These are phyloP conservation scores for Atopsyche davidsoni DNA, from an alignment of 1,140 invertebrate genomes.

Conservation along the genomic window DNA sequence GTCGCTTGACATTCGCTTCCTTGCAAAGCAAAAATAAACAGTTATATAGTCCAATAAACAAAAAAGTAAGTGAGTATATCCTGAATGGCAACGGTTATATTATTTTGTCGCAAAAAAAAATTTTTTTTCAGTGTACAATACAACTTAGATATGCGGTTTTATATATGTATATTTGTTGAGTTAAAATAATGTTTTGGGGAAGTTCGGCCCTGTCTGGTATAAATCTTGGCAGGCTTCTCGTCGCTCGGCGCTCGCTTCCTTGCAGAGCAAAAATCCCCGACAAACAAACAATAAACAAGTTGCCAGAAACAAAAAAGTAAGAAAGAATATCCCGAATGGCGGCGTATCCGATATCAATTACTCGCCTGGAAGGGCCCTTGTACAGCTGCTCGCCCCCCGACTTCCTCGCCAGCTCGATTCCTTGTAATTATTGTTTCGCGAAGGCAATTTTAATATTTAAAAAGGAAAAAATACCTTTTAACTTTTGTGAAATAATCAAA, in stretches of 20 bases:
- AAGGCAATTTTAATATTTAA: too few species aligned
- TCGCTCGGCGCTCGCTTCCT: too few species aligned
- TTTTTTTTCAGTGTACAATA: background rate
- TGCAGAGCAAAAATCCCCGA: slow-evolving; percentile 20
- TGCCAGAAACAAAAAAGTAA: slow-evolving; percentile 28
- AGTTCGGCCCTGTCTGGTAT: background rate
- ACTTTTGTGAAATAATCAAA: background rate
- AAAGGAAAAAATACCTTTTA: slow-evolving; percentile 1
- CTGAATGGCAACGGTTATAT: too few species aligned
- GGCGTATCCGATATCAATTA: slow-evolving; percentile 28
- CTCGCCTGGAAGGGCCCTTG: slow-evolving; percentile 4
- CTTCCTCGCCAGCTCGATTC: background rate
- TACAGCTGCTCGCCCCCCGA: background rate
- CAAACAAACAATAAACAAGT: slow-evolving; percentile 26
- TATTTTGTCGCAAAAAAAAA: background rate
- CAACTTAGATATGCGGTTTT: background rate
- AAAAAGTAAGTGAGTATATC: too few species aligned
- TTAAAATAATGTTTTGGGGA: slow-evolving; percentile 9
- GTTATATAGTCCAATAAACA: too few species aligned
- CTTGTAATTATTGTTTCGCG: background rate
- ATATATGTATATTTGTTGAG: slow-evolving; percentile 1
- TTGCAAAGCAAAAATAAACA: too few species aligned
- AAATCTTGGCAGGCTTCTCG: too few species aligned
- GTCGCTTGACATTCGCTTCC: too few species aligned
- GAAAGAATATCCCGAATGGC: slow-evolving; percentile 22